Evolutionary conservation across 2,888 invertebrate species (phyloP).

Genomic region (Auanema sp.): DNA sequence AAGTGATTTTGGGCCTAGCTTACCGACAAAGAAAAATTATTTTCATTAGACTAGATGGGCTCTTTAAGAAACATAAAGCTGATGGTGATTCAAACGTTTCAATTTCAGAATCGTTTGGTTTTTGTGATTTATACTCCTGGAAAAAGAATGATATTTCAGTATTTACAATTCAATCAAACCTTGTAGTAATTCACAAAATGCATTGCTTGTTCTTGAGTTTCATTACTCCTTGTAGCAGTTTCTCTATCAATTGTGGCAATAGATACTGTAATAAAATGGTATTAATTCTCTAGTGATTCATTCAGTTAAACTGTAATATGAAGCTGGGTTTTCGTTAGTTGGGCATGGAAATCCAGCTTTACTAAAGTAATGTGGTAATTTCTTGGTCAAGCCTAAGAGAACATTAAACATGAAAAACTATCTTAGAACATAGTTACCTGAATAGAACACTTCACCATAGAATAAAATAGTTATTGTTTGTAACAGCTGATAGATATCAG

Average conservation of each 20-base stretch:
- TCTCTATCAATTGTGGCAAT: conserved; percentile 78
- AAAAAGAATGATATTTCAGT: no score
- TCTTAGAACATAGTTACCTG: conserved; percentile 56
- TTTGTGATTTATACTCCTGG: no score
- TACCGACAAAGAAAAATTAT: no score
- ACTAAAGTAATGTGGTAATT: conserved; percentile 90
- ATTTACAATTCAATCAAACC: neutral
- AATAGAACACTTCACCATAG: conserved; percentile 76
- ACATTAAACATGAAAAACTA: conserved; percentile 65
- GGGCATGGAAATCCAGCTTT: conserved; percentile 95
- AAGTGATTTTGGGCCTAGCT: no score
- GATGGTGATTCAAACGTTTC: no score
- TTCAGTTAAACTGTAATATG: conserved; percentile 82
- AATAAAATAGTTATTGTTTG: conserved; percentile 88
- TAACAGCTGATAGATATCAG: conserved; percentile 92
- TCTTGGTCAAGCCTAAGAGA: conserved; percentile 79
- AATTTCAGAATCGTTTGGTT: no score
- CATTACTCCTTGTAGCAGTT: conserved; percentile 86
- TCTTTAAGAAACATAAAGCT: no score
- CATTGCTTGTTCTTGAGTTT: conserved; percentile 75
- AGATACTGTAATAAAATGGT: conserved; percentile 71
- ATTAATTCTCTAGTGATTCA: neutral
- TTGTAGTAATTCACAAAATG: conserved; percentile 33
- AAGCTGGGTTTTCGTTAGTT: conserved; percentile 92
- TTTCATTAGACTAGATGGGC: no score